Conservation (phyloP, 2,113 vertebrate genomes). For the Centrocercus urophasianus region DNA sequence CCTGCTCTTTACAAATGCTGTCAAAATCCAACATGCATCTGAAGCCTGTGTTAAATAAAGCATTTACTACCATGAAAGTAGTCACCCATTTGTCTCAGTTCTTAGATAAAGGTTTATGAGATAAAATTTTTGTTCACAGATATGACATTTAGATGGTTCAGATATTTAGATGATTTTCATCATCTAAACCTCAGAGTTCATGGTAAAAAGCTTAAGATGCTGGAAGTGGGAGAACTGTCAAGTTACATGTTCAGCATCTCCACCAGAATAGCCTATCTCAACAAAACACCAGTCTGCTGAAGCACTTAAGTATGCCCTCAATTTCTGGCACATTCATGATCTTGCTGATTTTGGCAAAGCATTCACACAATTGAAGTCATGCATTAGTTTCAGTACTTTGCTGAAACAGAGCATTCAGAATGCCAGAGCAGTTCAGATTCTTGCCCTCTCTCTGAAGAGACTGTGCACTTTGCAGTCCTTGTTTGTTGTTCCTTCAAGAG, state of each 20-base stretch:
- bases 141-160: background rate
- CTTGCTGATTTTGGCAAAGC: background rate
- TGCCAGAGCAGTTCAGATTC: background rate
- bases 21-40: background rate
- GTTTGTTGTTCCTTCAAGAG: background rate
- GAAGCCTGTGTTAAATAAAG: background rate
- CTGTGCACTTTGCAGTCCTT: background rate
- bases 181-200: background rate
- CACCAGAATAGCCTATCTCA: background rate
- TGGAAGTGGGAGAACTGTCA: background rate
- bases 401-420: background rate
- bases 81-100: background rate
- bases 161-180: background rate
- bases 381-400: background rate
- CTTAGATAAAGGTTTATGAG: background rate
- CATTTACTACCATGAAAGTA: background rate
- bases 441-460: accelerated
- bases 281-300: background rate
- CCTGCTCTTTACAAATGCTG: background rate
- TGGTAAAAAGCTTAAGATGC: background rate
- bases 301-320: background rate
- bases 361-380: background rate
- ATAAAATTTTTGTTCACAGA: background rate
- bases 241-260: background rate
- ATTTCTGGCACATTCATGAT: background rate